Evolutionary conservation across 2,797 vertebrate species (phyloP), one percentile per base, ranked within the genome.

Genomic region (Vireo griseus): DNA sequence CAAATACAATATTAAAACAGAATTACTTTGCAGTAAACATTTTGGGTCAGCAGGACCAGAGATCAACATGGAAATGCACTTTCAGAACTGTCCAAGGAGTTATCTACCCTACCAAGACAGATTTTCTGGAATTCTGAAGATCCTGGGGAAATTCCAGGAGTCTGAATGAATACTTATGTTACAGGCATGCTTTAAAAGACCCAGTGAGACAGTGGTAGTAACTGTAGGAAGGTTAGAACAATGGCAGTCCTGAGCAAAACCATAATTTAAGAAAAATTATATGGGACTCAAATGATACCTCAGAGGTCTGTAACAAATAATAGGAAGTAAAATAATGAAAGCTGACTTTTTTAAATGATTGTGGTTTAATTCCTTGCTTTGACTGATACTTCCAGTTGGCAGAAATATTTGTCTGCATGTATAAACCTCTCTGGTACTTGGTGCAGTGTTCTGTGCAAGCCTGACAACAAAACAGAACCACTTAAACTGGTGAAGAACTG

Each of bases 41-140:
- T 85, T 82, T 57, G 13, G 22, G 39, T 50, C 22, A 85, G 45
- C 35, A 74, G 35, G 47, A 90, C 40, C 25, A 66, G 51, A 69
- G 9, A 11, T 73, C 39, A 76, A 19, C 28, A 54, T 1, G 33
- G 62, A 72, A 25, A 10, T 71, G 16, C 2, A 3, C 11, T 85
- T 63, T 15, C 58, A 62, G 39, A 58, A 57, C 35, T 8, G 4
- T 37, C 42, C 44, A 33, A 55, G 42, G 79, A 86, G 25, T 13
- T 16, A 1, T 25, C 37, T 42, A 10, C n/a, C 26, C 45, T 18
- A 68, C 25, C 3, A 1, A 40, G 8, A 25, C 0, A 4, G 62
- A 55, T 44, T 68, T 54, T 50, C 8, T 75, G 40, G 51, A 52
- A 65, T 54, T 73, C 24, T 82, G 62, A 87, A 74, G 57, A 81